Evolutionary conservation across 2,888 invertebrate genomes (phyloP), one percentile per base, ranked within the genome.

Genomic region (Leptopilina syphax): DNA sequence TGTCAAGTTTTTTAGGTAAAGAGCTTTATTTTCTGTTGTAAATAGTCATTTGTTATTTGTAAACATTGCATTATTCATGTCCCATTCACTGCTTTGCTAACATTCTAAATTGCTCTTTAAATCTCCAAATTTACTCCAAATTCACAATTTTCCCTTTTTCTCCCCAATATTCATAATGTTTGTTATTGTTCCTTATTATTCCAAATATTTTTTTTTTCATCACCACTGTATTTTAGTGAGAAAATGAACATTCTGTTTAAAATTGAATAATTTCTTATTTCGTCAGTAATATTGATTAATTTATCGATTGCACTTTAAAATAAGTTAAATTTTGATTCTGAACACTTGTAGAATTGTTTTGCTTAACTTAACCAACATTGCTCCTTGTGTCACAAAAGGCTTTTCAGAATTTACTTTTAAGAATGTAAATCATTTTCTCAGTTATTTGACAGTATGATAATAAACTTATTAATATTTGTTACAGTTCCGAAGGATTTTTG

Each of bases 401-500:
- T 6, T 60, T 60, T 18, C 3, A n/a, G 50, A 60, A 18, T n/a
- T 18, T 60, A 57, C n/a, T 47, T 47, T 47, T 47, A 44, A 44
- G 44, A 44, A 44, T 8, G 44, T 8, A 44, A 6, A 44, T 18
- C 60, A 5, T 57, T 10, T 57, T 57, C 60, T 7, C 44, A 7
- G 1, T 7, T 7, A 8, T 7, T 8, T 60, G 60, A n/a, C 60
- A 60, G n/a, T n/a, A 18, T 18, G n/a, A 60, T n/a, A 18, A 63
- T 63, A 8, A 18, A 24, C 7, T 81, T 79, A 10, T 81, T 70
- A 34, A 34, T 85, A 80, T 84, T 77, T 85, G 50, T 89, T 89
- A 50, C 89, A 92, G 91, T 87, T 90, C 86, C 86, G 85, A 87
- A 86, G 84, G 86, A 86, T 86, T 85, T 86, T 86, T 83, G 68